Base-by-base conservation (phyloP, 35 echinoderm and acorn worm species). In the Amphiura filiformis region DNA sequence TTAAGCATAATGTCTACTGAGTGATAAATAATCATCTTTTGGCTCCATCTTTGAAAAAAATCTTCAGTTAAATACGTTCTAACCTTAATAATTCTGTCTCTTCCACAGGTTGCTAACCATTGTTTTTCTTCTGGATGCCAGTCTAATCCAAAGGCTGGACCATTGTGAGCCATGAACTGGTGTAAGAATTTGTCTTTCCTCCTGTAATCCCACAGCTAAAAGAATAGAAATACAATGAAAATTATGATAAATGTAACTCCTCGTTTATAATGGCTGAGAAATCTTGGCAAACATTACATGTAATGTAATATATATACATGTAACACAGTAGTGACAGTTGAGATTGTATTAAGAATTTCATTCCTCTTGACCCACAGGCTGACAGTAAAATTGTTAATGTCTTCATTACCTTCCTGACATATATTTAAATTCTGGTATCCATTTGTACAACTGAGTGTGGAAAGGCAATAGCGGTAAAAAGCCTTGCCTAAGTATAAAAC, bases 71-170 rank as follows among this genome's bases (percentile, higher is more conserved):
- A n/a, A n/a, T n/a, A n/a, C n/a, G n/a, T n/a, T 82, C 80, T 80
- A 35, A 99, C 96, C 93, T 99, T 99, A 78, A 99, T 99, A 0
- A 94, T 84, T 65, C 89, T 99, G 44, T 99, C 96, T 81, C 96
- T 86, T 35, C 96, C 96, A 47, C 89, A 92, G 13, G 96, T 92
- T 22, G 96, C 96, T 26, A 99, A 78, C 84, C 83, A 86, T 32
- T 91, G 79, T 47, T 52, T 92, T 78, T 99, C 96, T 38, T 94
- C 93, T 7, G 96, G 93, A 76, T 99, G 96, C 96, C 96, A 99
- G 47, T 94, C 96, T 0, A 99, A 57, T 37, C 90, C 86, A 76
- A 94, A 99, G 0, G 87, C 87, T 32, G 93, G 93, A 36, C 93
- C 93, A 42, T 83, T 88, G 78, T 99, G 96, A 20, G 83, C 90